A percentile compares a stretch with the other conserved stretches of the same genome.
phyloP scores from a whole-genome alignment of 2,113 vertebrate species.

The Sinocyclocheilus anshuiensis region DNA sequence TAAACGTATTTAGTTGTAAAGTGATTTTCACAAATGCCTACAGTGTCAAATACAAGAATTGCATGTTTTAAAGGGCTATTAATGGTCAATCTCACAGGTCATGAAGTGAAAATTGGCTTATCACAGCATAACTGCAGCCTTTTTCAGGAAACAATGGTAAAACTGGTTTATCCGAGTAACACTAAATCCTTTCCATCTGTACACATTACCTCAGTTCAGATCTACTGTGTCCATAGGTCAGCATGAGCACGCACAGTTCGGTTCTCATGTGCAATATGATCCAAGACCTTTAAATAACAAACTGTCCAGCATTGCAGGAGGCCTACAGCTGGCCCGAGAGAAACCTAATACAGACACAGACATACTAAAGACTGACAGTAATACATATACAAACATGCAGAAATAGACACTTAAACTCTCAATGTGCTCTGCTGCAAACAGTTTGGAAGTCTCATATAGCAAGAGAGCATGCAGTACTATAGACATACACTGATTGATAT shows the following conservation, averaged over 20 bases:
- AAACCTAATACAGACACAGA: constrained; percentile 18
- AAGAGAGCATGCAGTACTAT: no score
- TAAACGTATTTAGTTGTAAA: neutral
- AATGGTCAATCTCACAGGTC: neutral
- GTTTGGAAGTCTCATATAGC: neutral
- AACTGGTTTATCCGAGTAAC: neutral
- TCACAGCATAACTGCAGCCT: neutral
- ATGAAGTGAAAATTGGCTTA: neutral
- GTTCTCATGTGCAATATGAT: constrained; percentile 35
- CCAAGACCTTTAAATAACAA: constrained; percentile 38
- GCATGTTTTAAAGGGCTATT: neutral
- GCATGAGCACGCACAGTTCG: neutral
- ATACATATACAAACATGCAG: constrained; percentile 15
- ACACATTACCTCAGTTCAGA: neutral
- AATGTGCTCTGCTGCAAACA: neutral
- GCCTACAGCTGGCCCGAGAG: constrained; percentile 19
- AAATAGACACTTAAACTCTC: constrained; percentile 4
- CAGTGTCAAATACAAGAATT: neutral
- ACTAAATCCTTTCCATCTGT: neutral
- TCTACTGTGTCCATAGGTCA: constrained; percentile 13
- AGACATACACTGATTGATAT: neutral
- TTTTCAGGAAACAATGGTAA: neutral
- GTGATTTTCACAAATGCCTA: neutral
- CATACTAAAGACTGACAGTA: neutral
- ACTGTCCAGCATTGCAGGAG: constrained; percentile 27